Evolutionary conservation across 1,140 invertebrate genomes (phyloP), one percentile per base, ranked within the genome.

Genomic region (Trichonephila inaurata): DNA sequence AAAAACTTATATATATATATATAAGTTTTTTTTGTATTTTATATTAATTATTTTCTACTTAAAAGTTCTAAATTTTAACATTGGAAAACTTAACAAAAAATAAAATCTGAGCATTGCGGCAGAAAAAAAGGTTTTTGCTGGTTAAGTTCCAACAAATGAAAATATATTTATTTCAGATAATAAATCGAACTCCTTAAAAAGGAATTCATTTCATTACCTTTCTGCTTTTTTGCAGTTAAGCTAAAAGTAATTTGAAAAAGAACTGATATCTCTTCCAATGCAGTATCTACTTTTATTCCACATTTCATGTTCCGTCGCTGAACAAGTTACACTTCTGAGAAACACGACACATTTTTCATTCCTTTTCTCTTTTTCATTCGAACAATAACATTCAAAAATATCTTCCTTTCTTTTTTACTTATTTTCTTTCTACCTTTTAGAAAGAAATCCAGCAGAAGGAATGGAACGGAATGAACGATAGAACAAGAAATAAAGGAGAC

Each of bases 211-310:
- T 51, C 51, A 51, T 51, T 51, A 51, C 51, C 7, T 10, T 51
- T 51, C 10, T 12, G 51, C 51, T 51, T 51, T 66, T 66, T 66
- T 66, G 19, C 7, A n/a, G 21, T 66, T n/a, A 66, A 66, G n/a
- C 64, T 12, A 66, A 66, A 66, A 66, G 64, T n/a, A 66, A 66
- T 66, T 66, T 66, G 21, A 66, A 66, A 66, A 66, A 66, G 64
- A 66, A 66, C n/a, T 66, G 64, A n/a, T 66, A 66, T 66, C 64
- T 66, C 64, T 40, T 40, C 33, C 33, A 66, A n/a, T 66, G 21
- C 64, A 66, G n/a, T n/a, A 66, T 10, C 64, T n/a, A 66, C 64
- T 66, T 66, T 66, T 66, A 24, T 66, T n/a, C 64, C 8, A n/a
- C 21, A 66, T 24, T 66, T n/a, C 19, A 19, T 66, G n/a, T 66